Evolutionary conservation across 2,888 invertebrate species (phyloP), one percentile per base, ranked within the genome.

Genomic region (Margaritifera margaritifera): DNA sequence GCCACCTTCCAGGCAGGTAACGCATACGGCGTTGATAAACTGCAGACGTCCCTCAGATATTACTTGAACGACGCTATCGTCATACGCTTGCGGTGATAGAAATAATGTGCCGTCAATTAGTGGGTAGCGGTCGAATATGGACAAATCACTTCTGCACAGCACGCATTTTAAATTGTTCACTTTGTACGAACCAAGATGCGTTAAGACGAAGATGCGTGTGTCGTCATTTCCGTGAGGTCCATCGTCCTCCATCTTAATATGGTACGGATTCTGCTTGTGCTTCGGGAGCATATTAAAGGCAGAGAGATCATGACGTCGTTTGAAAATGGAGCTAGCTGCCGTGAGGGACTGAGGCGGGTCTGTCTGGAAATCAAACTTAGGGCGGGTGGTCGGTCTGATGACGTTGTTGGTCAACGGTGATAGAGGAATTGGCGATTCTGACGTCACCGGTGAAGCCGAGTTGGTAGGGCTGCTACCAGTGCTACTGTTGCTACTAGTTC

Each of bases 231-330:
- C 98, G 90, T 97, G 97, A 91, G 97, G 96, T 77, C 97, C 97
- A 90, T 99, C 98, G 89, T 99, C 98, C 91, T 99, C 98, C 93
- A 98, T 97, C 95, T 98, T 98, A 90, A 99, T 98, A 93, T 98
- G 97, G 93, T 98, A 98, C 88, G 98, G 97, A 93, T 99, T 99
- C 90, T 97, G 94, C 92, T 98, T 98, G 90, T 96, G 95, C 91
- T 94, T 94, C 82, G 98, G 98, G 88, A 99, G 93, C 83, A 83
- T 77, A 68, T 80, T 85, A 76, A 90, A 89, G 66, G 96, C 95
- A 87, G 96, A 95, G 92, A 97, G 96, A 91, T 98, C 97, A 90
- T 94, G 92, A 82, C 99, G 94, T 86, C 96, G 94, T 58, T 95
- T 94, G 92, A 99, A 99, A 85, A 98, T 96, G 69, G 87, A 88